Conservation (phyloP, 2,888 invertebrate species). For the Lithodes maja region DNA sequence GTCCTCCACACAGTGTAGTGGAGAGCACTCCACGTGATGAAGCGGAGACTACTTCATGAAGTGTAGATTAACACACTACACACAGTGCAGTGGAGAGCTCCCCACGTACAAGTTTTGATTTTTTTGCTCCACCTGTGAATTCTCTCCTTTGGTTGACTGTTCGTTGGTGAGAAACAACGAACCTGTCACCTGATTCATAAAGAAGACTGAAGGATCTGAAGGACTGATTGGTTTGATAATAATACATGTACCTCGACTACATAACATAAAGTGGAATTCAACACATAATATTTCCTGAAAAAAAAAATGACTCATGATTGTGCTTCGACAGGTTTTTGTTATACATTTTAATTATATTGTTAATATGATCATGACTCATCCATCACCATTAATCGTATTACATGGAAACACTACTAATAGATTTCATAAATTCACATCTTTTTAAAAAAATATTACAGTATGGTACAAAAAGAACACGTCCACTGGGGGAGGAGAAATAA, state of each 20-base stretch:
- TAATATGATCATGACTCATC: conserved; percentile 58
- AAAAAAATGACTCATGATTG: conserved; percentile 33
- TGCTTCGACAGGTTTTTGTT: conserved; percentile 32
- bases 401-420: conserved; percentile 48
- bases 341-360: conserved; percentile 44
- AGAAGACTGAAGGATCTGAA: conserved; percentile 23
- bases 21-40: conserved; percentile 34
- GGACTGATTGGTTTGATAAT: conserved; percentile 23
- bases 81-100: conserved; percentile 37
- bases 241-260: conserved; percentile 13
- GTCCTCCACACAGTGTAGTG: conserved; percentile 37
- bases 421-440: conserved; percentile 54
- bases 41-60: conserved; percentile 24
- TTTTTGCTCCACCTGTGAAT: conserved; percentile 56
- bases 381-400: conserved; percentile 60
- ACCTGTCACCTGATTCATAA: not conserved
- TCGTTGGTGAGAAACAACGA: not conserved
- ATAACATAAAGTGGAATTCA: conserved; percentile 22
- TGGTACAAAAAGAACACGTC: conserved; percentile 46
- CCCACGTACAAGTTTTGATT: conserved; percentile 49
- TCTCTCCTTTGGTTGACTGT: conserved; percentile 36
- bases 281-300: conserved; percentile 5
- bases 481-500: conserved; percentile 1
- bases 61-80: conserved; percentile 22
- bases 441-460: conserved; percentile 65